Percentiles rank a stretch among this genome's conserved stretches.
phyloP scores from a whole-genome alignment of 2,888 invertebrate genomes.

The Rambutsinella grinnellia region DNA sequence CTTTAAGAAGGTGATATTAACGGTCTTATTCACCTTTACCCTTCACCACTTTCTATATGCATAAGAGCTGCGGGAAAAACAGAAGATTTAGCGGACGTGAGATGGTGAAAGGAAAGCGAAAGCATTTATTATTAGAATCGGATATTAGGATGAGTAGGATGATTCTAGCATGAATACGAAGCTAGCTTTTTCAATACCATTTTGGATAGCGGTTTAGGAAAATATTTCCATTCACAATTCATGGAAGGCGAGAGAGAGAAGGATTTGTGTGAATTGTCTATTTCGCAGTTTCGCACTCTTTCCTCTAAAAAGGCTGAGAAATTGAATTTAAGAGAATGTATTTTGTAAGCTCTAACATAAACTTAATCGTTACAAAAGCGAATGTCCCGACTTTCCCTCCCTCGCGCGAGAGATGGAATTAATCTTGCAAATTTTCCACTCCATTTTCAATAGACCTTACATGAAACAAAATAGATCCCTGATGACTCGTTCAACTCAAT shows the following conservation, averaged over 20 bases:
- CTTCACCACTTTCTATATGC: background rate
- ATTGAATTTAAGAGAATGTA: background rate
- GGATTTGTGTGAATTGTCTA: background rate
- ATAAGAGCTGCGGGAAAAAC: background rate
- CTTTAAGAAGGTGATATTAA: background rate
- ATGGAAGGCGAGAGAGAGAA: background rate
- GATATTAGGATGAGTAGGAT: background rate
- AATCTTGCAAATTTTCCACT: background rate
- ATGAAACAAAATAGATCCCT: slow-evolving; percentile 35
- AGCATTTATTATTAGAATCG: background rate
- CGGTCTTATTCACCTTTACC: background rate
- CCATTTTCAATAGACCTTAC: background rate
- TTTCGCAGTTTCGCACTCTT: too few species aligned
- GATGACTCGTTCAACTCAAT: slow-evolving; percentile 43
- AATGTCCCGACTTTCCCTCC: background rate
- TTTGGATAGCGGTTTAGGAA: too few species aligned
- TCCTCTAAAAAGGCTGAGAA: background rate
- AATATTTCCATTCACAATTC: background rate
- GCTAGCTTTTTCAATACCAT: background rate
- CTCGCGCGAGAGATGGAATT: background rate
- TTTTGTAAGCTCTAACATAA: background rate
- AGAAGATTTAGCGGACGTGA: background rate
- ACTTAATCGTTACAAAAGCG: background rate
- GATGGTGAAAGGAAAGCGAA: background rate
- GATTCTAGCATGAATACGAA: background rate